Percentiles rank a stretch among this genome's conserved stretches.
Evolutionary conservation across 1,140 invertebrate genomes (phyloP).

Genomic region (Apis cerana): DNA sequence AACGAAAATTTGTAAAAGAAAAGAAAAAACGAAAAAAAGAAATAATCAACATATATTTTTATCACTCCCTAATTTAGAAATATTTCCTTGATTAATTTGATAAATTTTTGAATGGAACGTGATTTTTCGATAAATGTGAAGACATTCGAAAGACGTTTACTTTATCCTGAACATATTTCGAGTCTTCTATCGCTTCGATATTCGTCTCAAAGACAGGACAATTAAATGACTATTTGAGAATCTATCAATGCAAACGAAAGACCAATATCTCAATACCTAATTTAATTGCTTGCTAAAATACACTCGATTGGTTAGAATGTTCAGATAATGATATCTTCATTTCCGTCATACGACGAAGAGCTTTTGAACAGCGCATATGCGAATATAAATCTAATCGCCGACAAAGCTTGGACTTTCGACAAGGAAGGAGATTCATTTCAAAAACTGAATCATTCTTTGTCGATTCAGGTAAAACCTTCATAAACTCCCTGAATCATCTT

Average conservation of each 20-base stretch:
- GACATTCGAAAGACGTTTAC: background rate
- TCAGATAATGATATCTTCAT: slow-evolving; percentile 75
- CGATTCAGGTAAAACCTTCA: slow-evolving; percentile 69
- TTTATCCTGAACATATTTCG: background rate
- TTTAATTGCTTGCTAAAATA: slow-evolving; percentile 36
- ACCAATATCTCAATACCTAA: background rate
- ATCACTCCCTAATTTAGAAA: background rate
- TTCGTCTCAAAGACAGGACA: slow-evolving; percentile 5
- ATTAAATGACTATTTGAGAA: slow-evolving; percentile 24
- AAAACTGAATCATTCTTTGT: slow-evolving; percentile 74
- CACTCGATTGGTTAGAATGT: slow-evolving; percentile 65
- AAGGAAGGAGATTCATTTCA: slow-evolving; percentile 68
- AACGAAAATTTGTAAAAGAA: slow-evolving; percentile 64
- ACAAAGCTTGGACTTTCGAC: slow-evolving; percentile 73
- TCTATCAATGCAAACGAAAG: background rate
- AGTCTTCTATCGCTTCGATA: slow-evolving; percentile 20
- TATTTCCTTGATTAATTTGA: background rate
- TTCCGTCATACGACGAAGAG: slow-evolving; percentile 74
- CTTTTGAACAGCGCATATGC: slow-evolving; percentile 74
- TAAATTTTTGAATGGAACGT: background rate
- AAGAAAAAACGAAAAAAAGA: slow-evolving; percentile 18
- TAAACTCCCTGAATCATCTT: background rate
- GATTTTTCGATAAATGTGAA: background rate
- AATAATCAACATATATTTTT: background rate
- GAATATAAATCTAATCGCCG: slow-evolving; percentile 75